A percentile compares a stretch with the other conserved stretches of the same genome.
These are phyloP conservation scores for Drosophila mettleri DNA, from an alignment of 2,888 invertebrate genomes.

Conservation along the genomic window DNA sequence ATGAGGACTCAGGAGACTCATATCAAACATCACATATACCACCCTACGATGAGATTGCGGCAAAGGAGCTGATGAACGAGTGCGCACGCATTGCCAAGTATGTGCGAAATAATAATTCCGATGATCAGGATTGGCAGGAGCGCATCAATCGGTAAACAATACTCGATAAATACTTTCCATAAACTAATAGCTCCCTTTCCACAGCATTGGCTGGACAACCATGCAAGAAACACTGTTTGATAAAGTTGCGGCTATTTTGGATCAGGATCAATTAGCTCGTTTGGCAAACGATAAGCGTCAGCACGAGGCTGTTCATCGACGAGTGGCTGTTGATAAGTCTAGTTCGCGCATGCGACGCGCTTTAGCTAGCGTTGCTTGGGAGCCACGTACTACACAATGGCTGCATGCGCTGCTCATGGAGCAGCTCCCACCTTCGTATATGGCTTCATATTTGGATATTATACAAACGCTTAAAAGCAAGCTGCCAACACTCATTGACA, in stretches of 20 bases:
- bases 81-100: conserved; percentile 88
- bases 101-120: conserved; percentile 86
- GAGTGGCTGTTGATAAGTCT: conserved; percentile 90
- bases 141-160: conserved; percentile 87
- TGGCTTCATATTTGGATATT: conserved; percentile 91
- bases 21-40: conserved; percentile 84
- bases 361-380: conserved; percentile 91
- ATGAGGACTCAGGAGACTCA: conserved; percentile 85
- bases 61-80: conserved; percentile 89
- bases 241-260: conserved; percentile 88
- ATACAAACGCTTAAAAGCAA: conserved; percentile 90
- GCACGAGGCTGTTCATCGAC: conserved; percentile 89
- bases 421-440: conserved; percentile 88
- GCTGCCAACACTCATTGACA: conserved; percentile 90
- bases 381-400: conserved; percentile 90
- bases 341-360: conserved; percentile 88
- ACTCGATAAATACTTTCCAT: neutral
- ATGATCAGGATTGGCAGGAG: conserved; percentile 89
- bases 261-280: conserved; percentile 88
- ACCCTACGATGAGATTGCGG: conserved; percentile 87
- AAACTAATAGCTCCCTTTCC: neutral
- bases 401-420: conserved; percentile 90
- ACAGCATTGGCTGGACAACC: conserved; percentile 87
- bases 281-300: conserved; percentile 87
- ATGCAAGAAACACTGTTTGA: conserved; percentile 89